Base-by-base conservation (phyloP, 2,797 vertebrate species). In the Bradypus variegatus region DNA sequence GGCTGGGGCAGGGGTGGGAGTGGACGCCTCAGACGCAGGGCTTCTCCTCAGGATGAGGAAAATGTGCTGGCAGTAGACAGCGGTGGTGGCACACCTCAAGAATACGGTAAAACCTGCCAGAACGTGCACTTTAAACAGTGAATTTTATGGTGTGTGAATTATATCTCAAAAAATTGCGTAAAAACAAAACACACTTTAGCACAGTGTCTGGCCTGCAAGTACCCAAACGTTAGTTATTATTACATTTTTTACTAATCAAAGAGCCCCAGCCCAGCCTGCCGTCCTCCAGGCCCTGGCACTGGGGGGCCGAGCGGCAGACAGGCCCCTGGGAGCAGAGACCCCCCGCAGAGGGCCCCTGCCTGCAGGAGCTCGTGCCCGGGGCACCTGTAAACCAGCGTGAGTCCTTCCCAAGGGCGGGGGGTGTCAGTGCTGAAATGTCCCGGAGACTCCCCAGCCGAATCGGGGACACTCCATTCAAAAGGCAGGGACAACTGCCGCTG, bases 91-190 rank as follows among this genome's bases (percentile, higher is more conserved):
- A 92, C 10, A 81, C 73, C 76, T 13, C 41, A 31, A 58, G 27
- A 94, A 70, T 75, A 84, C 12, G 50, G 41, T 86, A 93, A 88
- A 95, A 86, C n/a, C 15, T n/a, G 93, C 67, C 27, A 5, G 93
- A 88, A 1, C 11, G 21, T 80, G 60, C 19, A 75, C 69, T 90
- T 93, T 86, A 85, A 87, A 80, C n/a, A 18, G 29, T 91, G 36
- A 48, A 88, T 86, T 89, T 73, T 91, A 91, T 21, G 55, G 29
- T 45, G 48, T 11, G 14, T 86, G 50, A 91, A 90, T 82, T 72
- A 36, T 12, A 86, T 64, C 90, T 87, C 64, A 81, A 72, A 82
- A 86, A 90, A 94, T 55, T 5, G 58, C 41, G 3, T 18, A 31
- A 36, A 27, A 79, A 10, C 58, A 58, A 58, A 58, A 58, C 21